These are phyloP conservation scores for Aythya baeri DNA, from an alignment of 2,113 vertebrate species.

Conservation along the genomic window DNA sequence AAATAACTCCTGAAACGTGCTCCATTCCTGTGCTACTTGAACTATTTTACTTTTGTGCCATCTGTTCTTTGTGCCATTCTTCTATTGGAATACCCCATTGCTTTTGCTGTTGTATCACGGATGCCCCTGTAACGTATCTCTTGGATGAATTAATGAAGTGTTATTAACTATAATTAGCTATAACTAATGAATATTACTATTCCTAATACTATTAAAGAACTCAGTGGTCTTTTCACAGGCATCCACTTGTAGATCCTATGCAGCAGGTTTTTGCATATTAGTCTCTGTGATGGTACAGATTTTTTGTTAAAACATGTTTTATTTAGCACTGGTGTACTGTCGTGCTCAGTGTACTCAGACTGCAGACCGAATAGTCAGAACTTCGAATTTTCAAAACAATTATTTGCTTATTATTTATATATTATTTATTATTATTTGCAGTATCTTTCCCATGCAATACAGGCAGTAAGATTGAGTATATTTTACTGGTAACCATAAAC, in stretches of 20 bases:
- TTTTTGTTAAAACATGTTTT: background rate
- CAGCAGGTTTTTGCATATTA: background rate
- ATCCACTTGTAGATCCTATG: background rate
- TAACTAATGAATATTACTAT: background rate
- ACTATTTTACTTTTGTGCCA: too few species aligned
- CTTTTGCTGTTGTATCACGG: background rate
- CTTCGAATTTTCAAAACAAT: background rate
- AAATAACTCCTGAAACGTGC: background rate
- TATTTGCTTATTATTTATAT: background rate
- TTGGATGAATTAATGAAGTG: background rate
- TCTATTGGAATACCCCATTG: background rate
- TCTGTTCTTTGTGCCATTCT: background rate
- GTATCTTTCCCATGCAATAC: background rate
- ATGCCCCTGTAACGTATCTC: background rate
- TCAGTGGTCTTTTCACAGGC: background rate
- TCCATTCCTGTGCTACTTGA: background rate
- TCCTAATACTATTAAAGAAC: background rate
- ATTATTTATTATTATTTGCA: background rate
- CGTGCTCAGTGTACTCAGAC: background rate
- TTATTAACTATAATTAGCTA: background rate
- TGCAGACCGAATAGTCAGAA: background rate
- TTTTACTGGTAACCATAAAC: background rate
- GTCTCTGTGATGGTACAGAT: background rate
- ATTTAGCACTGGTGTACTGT: background rate
- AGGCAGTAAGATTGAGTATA: background rate